phyloP scores from a whole-genome alignment of 2,888 invertebrate species.

The Lochmaea capreae region DNA sequence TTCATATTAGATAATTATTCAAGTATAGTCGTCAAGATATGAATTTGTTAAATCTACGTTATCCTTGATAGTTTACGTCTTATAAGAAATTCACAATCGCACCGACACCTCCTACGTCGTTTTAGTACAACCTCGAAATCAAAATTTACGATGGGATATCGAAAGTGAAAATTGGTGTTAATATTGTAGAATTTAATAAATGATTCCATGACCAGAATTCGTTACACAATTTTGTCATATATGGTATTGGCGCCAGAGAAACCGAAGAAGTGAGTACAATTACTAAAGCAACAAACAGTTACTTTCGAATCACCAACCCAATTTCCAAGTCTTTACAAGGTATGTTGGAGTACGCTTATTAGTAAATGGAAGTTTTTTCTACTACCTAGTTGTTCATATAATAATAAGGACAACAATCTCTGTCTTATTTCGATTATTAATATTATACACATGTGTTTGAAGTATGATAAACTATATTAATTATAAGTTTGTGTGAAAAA shows the following conservation, averaged over 20 bases:
- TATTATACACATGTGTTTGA: background rate
- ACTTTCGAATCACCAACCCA: conserved; percentile 37
- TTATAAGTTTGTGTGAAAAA: too few species aligned
- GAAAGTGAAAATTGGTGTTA: conserved; percentile 38
- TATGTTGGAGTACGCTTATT: conserved; percentile 32
- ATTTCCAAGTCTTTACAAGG: conserved; percentile 32
- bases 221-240: conserved; percentile 37
- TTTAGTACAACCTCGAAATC: conserved; percentile 31
- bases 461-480: too few species aligned
- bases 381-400: conserved; percentile 9
- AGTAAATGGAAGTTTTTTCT: conserved; percentile 30
- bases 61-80: conserved; percentile 6
- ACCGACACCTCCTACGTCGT: conserved; percentile 17
- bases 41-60: background rate
- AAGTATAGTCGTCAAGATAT: background rate
- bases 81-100: conserved; percentile 1
- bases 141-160: conserved; percentile 37
- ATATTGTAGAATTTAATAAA: conserved; percentile 36
- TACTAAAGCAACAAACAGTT: conserved; percentile 27
- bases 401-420: conserved; percentile 17
- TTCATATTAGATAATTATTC: background rate
- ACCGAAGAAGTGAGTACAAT: conserved; percentile 31
- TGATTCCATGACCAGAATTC: conserved; percentile 34
- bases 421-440: conserved; percentile 2
- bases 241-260: conserved; percentile 38